Evolutionary conservation across 2,888 invertebrate genomes (phyloP), one percentile per base, ranked within the genome.

Genomic region (Spatulosminthurus flaviceps): DNA sequence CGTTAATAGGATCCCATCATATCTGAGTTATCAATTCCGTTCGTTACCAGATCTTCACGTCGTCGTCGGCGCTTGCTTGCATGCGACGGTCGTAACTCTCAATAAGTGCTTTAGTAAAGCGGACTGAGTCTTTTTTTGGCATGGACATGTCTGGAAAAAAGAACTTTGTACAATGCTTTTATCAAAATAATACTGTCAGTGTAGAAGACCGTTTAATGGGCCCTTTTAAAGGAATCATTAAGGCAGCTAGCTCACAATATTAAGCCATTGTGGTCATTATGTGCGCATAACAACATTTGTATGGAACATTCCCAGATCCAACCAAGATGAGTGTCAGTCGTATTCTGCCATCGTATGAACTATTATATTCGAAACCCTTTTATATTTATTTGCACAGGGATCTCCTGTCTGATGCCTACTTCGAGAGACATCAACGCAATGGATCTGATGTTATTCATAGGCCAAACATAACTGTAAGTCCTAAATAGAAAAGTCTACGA

Each of bases 381-480:
- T 72, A 77, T 75, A 77, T 42, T n/a, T n/a, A n/a, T n/a, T n/a
- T 66, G 85, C 86, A 1, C 86, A 88, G 91, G 86, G 91, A 92
- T 84, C 90, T 94, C 84, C 89, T 94, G 82, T 90, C 93, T 0
- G 90, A 90, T 80, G 91, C 91, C 83, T 94, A 93, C 87, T 90
- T 92, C 86, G 88, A 91, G 84, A 90, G 89, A 84, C 90, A 90
- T 86, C 92, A 92, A 87, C 87, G 89, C 85, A 88, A 89, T 87
- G 88, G 92, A 87, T 87, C 89, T 86, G 89, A 89, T 83, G 89
- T 91, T 66, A 86, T 90, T 60, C 89, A 90, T 84, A 89, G 87
- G 86, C 92, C 92, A 69, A 89, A 87, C 66, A 88, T 87, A 86
- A 88, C 90, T 89, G 92, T 92, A 86, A 87, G 86, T 84, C 28